These are phyloP conservation scores for Hemicrepidius hirtus DNA, from an alignment of 2,888 invertebrate species.

Conservation along the genomic window DNA sequence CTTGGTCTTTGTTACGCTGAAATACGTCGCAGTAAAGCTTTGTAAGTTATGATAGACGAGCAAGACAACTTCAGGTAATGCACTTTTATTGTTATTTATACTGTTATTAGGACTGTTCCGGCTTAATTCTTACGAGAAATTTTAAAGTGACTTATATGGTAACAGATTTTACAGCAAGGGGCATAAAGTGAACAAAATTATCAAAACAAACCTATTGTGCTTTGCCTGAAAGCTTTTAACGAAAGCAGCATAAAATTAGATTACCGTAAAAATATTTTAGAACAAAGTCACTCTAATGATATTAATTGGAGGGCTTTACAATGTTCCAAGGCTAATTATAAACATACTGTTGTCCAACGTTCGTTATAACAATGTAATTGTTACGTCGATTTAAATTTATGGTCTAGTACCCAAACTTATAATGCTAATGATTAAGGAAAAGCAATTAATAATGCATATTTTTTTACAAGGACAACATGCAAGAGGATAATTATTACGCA, in stretches of 20 bases:
- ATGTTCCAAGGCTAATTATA: background rate
- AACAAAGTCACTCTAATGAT: background rate
- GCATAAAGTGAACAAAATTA: slow-evolving; percentile 4
- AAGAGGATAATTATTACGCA: slow-evolving; percentile 8
- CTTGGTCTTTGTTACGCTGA: slow-evolving; percentile 25
- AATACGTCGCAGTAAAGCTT: slow-evolving; percentile 9
- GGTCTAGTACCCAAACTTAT: background rate
- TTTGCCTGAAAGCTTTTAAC: background rate
- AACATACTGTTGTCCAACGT: slow-evolving; percentile 1
- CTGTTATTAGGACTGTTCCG: slow-evolving; percentile 16
- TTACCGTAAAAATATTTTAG: slow-evolving; percentile 6
- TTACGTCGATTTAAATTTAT: slow-evolving; percentile 11
- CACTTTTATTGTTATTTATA: slow-evolving; percentile 27
- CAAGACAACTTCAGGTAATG: slow-evolving; percentile 17
- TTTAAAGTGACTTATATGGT: background rate
- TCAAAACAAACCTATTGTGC: background rate
- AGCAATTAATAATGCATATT: slow-evolving; percentile 7
- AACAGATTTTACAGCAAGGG: background rate
- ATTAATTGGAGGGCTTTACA: slow-evolving; percentile 1
- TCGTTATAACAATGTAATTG: background rate
- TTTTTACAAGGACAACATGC: slow-evolving; percentile 12
- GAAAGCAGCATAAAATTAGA: background rate
- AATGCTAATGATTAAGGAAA: background rate
- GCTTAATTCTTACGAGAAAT: slow-evolving; percentile 2
- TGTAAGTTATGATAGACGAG: slow-evolving; percentile 22